These are phyloP conservation scores for Falco peregrinus DNA, from an alignment of 2,797 vertebrate species.

Conservation along the genomic window DNA sequence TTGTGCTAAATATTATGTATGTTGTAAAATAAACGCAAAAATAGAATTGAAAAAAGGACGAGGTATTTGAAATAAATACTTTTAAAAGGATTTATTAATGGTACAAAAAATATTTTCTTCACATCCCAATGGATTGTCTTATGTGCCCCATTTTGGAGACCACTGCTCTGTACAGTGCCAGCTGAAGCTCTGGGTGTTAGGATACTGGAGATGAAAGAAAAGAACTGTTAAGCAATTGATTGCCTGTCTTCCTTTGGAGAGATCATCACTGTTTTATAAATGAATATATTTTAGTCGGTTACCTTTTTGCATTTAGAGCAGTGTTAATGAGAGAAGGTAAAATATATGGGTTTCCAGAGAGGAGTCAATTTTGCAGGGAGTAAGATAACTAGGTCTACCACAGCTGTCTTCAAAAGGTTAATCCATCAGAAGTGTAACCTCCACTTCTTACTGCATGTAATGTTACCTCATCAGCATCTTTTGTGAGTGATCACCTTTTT, in stretches of 20 bases:
- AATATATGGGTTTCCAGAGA: neutral
- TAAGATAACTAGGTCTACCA: neutral
- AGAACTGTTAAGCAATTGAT: neutral
- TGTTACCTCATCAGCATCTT: neutral
- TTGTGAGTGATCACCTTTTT: neutral
- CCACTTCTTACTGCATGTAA: neutral
- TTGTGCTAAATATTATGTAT: neutral
- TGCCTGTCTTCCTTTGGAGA: neutral
- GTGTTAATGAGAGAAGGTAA: neutral
- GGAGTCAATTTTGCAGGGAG: neutral
- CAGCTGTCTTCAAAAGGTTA: neutral
- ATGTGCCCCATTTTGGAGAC: neutral
- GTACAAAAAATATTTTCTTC: neutral
- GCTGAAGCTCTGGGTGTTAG: neutral
- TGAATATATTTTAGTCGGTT: neutral
- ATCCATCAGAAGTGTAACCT: neutral
- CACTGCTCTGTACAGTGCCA: neutral
- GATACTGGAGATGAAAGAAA: neutral
- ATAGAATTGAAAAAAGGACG: neutral
- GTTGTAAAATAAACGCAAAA: neutral
- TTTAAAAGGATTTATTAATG: neutral
- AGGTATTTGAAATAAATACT: neutral
- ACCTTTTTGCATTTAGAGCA: neutral
- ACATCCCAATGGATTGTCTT: neutral
- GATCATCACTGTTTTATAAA: neutral